Evolutionary conservation across 2,797 vertebrate species (phyloP).

Genomic region (Poeciliopsis presidionis): DNA sequence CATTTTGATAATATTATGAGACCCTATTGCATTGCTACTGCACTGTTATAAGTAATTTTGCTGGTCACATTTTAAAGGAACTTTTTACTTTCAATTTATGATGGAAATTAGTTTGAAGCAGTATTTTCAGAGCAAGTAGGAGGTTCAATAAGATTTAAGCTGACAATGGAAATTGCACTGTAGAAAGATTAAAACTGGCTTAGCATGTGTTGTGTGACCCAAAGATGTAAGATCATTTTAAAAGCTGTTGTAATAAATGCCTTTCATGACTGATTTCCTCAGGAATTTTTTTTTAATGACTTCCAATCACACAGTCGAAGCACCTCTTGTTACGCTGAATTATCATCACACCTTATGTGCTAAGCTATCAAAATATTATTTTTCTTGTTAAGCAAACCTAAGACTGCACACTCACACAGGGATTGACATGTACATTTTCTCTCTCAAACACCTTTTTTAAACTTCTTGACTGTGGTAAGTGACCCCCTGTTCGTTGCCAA

Average conservation of each 20-base stretch:
- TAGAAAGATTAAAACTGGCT: constrained; percentile 28
- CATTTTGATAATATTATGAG: background rate
- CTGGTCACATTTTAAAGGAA: constrained; percentile 20
- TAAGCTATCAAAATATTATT: constrained; percentile 61
- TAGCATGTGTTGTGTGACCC: constrained; percentile 30
- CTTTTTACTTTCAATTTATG: background rate
- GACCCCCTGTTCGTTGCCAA: constrained; percentile 73
- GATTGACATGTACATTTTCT: constrained; percentile 1
- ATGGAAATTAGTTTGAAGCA: no score
- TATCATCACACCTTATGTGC: constrained; percentile 47
- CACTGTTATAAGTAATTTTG: background rate
- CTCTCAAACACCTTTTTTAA: constrained; percentile 48
- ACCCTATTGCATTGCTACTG: background rate
- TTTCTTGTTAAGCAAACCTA: constrained; percentile 39
- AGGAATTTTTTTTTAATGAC: constrained; percentile 58
- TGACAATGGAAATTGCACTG: constrained; percentile 22
- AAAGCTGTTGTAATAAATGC: constrained; percentile 51
- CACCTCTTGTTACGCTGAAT: constrained; percentile 53
- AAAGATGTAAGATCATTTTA: constrained; percentile 46
- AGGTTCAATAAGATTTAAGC: constrained; percentile 13
- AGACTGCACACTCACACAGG: constrained; percentile 8
- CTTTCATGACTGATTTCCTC: constrained; percentile 67
- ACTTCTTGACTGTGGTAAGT: constrained; percentile 69
- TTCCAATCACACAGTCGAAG: constrained; percentile 45
- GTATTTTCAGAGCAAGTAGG: constrained; percentile 16